Percentiles rank a stretch among this genome's conserved stretches.
phyloP scores from a whole-genome alignment of 2,113 vertebrate species.

The Xyliphius kryptos region DNA sequence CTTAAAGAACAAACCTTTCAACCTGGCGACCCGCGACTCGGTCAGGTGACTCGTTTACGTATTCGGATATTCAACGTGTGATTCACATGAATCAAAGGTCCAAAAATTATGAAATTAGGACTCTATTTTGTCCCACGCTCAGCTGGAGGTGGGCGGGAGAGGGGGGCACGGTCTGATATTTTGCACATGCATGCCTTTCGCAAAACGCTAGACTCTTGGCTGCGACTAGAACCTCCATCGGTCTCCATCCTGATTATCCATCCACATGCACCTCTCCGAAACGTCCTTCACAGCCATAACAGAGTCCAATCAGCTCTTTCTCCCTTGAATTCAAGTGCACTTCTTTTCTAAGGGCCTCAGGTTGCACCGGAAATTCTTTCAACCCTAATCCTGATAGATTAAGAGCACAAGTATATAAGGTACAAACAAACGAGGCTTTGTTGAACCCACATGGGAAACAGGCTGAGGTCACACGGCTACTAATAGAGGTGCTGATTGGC shows the following conservation, averaged over 20 bases:
- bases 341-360: slow-evolving; percentile 74
- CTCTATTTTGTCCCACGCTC: too few species aligned
- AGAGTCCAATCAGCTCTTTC: slow-evolving; percentile 25
- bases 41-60: slow-evolving; percentile 53
- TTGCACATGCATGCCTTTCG: slow-evolving; percentile 20
- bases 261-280: slow-evolving; percentile 10
- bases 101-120: too few species aligned
- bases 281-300: slow-evolving; percentile 61
- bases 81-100: too few species aligned
- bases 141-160: too few species aligned
- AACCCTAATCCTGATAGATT: too few species aligned
- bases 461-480: too few species aligned
- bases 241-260: neutral
- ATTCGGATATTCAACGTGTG: too few species aligned
- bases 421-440: too few species aligned
- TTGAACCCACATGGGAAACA: too few species aligned
- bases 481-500: too few species aligned
- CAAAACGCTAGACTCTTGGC: slow-evolving; percentile 12
- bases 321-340: slow-evolving; percentile 70
- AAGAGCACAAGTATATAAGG: too few species aligned
- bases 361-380: slow-evolving; percentile 34
- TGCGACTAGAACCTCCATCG: slow-evolving; percentile 6
- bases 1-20: slow-evolving; percentile 38
- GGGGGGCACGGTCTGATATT: slow-evolving; percentile 47
- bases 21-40: slow-evolving; percentile 47